A percentile compares a stretch with the other conserved stretches of the same genome.
These are phyloP conservation scores for Enteromius radiatus DNA, from an alignment of 2,797 vertebrate genomes.

Conservation along the genomic window DNA sequence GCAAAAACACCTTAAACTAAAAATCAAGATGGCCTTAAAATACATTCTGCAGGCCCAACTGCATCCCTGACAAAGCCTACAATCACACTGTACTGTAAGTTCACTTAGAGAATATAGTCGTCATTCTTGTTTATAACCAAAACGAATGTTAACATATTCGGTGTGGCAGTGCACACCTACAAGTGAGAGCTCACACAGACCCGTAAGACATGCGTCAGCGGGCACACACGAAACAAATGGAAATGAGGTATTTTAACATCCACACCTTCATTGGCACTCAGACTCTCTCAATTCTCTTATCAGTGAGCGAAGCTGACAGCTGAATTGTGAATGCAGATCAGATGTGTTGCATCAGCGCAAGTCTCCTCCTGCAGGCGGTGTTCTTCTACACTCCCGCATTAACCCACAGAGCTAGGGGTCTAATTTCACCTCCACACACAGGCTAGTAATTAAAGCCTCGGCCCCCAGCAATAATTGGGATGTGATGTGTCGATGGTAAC, in stretches of 20 bases:
- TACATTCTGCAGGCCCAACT: neutral
- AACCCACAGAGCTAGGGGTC: conserved; percentile 40
- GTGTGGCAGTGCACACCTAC: neutral
- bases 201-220: neutral
- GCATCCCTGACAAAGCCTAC: neutral
- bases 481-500: conserved; percentile 33
- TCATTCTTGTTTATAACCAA: too few relatives aligned
- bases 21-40: neutral
- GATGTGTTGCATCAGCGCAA: conserved; percentile 41
- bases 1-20: neutral
- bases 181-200: conserved; percentile 5
- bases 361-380: conserved; percentile 29
- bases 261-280: conserved; percentile 43
- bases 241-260: conserved; percentile 51
- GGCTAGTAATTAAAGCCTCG: conserved; percentile 47
- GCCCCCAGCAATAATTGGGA: conserved; percentile 19
- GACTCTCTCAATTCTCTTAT: conserved; percentile 47
- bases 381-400: conserved; percentile 24
- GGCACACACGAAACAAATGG: conserved; percentile 42
- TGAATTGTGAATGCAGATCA: conserved; percentile 55
- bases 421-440: conserved; percentile 51
- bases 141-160: neutral
- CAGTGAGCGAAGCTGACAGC: conserved; percentile 44
- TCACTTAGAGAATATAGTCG: neutral
- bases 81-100: neutral